These are phyloP conservation scores for Ecliptopera silaceata DNA, from an alignment of 2,888 invertebrate genomes.

Conservation along the genomic window DNA sequence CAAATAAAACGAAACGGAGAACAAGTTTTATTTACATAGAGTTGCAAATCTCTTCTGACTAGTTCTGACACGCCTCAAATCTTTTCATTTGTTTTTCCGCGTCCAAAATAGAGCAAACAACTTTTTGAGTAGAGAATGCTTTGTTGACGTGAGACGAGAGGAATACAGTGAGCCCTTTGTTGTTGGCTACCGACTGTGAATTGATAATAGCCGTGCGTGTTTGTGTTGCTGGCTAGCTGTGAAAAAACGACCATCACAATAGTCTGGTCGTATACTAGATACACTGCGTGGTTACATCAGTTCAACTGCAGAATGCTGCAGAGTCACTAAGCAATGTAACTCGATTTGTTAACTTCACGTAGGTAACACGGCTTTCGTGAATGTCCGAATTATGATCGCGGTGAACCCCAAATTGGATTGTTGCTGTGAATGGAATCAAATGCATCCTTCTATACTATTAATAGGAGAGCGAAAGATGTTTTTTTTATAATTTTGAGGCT, in stretches of 20 bases:
- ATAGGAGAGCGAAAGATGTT: too few relatives aligned
- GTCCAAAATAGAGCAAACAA: slow-evolving; percentile 38
- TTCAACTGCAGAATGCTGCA: too few relatives aligned
- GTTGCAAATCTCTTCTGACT: not conserved
- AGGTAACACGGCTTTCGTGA: too few relatives aligned
- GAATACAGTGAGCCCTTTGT: slow-evolving; percentile 66
- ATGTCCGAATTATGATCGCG: too few relatives aligned
- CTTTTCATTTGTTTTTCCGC: slow-evolving; percentile 14
- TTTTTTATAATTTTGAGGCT: too few relatives aligned
- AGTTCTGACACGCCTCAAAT: not conserved
- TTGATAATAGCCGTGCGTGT: slow-evolving; percentile 68
- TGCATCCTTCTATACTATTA: slow-evolving; percentile 2
- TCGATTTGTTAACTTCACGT: too few relatives aligned
- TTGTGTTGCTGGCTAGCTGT: slow-evolving; percentile 40
- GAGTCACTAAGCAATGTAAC: too few relatives aligned
- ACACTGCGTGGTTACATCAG: too few relatives aligned
- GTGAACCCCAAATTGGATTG: slow-evolving; percentile 39
- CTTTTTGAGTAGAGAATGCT: slow-evolving; percentile 56
- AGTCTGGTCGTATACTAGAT: too few relatives aligned
- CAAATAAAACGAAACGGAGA: not conserved
- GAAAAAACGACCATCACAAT: too few relatives aligned
- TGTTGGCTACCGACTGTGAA: slow-evolving; percentile 68
- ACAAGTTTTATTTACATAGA: not conserved
- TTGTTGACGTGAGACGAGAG: slow-evolving; percentile 57
- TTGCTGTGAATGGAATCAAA: slow-evolving; percentile 22